Percentiles rank a stretch among this genome's conserved stretches.
Evolutionary conservation across 2,888 invertebrate species (phyloP).

Genomic region (Lysandra bellargus): DNA sequence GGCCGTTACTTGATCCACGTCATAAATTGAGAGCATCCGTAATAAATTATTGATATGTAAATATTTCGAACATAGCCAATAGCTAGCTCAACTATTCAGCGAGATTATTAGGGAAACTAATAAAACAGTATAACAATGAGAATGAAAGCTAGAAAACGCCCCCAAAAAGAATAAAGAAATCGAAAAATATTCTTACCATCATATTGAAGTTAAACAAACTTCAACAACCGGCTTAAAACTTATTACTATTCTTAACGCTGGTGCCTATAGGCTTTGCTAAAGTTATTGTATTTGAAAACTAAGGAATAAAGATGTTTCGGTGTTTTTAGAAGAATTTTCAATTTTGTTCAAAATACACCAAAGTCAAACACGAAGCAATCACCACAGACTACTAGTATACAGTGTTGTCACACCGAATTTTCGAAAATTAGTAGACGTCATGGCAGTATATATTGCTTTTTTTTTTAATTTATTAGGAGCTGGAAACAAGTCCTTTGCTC

Average conservation of each 20-base stretch:
- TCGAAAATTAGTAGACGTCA: too few relatives aligned
- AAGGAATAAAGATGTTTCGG: background rate
- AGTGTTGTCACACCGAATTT: too few relatives aligned
- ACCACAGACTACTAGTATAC: background rate
- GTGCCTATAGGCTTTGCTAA: background rate
- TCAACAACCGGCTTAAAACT: background rate
- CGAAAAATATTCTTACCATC: slow-evolving; percentile 17
- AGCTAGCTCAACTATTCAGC: background rate
- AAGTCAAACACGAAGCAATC: slow-evolving; percentile 10
- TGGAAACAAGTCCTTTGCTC: too few relatives aligned
- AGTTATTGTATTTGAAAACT: background rate
- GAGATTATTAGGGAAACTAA: background rate
- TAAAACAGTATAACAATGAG: background rate
- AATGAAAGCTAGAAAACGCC: slow-evolving; percentile 4
- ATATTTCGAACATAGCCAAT: background rate
- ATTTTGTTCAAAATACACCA: slow-evolving; percentile 7
- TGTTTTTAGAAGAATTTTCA: background rate
- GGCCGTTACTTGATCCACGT: background rate
- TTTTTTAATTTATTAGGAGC: too few relatives aligned
- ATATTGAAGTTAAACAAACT: background rate
- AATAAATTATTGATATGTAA: background rate
- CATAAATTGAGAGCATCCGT: background rate
- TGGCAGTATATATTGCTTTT: too few relatives aligned
- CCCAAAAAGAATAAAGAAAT: slow-evolving; percentile 14
- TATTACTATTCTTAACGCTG: background rate